Conservation (phyloP, 2,888 invertebrate genomes). For the Fragum fragum region DNA sequence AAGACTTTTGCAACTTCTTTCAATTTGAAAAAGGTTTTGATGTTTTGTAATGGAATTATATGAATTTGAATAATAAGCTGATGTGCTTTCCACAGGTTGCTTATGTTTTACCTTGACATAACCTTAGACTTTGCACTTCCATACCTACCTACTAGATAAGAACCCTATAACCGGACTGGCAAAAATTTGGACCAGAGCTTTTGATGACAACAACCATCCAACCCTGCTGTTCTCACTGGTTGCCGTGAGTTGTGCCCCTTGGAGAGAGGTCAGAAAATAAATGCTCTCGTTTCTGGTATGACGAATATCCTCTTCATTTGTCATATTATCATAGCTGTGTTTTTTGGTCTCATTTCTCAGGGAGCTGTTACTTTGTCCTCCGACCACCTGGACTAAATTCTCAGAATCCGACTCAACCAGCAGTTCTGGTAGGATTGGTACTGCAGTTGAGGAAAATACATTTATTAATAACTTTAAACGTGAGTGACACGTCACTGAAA, state of each 20-base stretch:
- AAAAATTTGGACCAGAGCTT: slow-evolving; percentile 93
- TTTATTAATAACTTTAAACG: too few species aligned
- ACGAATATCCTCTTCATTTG: background rate
- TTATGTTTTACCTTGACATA: too few species aligned
- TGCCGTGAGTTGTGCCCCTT: slow-evolving; percentile 37
- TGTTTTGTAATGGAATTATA: too few species aligned
- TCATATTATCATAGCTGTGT: background rate
- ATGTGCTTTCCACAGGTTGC: too few species aligned
- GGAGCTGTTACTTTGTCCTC: background rate
- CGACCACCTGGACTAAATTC: slow-evolving; percentile 21
- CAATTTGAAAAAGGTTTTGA: too few species aligned
- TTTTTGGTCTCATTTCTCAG: background rate
- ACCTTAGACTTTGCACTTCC: too few species aligned
- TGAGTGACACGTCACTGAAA: too few species aligned
- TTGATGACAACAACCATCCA: slow-evolving; percentile 89
- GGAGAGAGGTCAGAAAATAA: background rate
- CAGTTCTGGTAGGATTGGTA: slow-evolving; percentile 93
- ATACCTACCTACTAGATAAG: slow-evolving; percentile 88
- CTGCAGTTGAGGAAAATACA: too few species aligned
- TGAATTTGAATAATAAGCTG: too few species aligned
- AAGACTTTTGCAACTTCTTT: too few species aligned
- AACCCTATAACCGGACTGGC: slow-evolving; percentile 93
- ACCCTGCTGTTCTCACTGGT: slow-evolving; percentile 84
- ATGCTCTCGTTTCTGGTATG: background rate
- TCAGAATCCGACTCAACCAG: slow-evolving; percentile 88